phyloP scores from a whole-genome alignment of 2,888 invertebrate species.

The Polia nebulosa region DNA sequence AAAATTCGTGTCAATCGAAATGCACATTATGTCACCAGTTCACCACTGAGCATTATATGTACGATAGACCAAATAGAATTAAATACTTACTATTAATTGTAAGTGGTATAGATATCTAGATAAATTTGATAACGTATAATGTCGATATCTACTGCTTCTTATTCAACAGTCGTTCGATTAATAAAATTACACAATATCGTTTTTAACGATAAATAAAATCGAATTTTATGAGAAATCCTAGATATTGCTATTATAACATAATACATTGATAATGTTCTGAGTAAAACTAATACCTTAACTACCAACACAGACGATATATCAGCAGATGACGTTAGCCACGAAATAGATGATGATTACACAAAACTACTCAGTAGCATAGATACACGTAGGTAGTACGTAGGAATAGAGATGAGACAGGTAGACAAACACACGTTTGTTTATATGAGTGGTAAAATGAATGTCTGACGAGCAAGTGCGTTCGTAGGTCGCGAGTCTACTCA shows the following conservation, averaged over 20 bases:
- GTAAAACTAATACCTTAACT: background rate
- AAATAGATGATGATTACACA: conserved; percentile 27
- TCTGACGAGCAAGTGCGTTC: conserved; percentile 56
- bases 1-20: conserved; percentile 31
- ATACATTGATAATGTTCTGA: background rate
- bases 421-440: conserved; percentile 18
- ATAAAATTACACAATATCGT: conserved; percentile 20
- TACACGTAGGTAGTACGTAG: conserved; percentile 34
- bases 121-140: conserved; percentile 32
- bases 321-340: conserved; percentile 20
- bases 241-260: background rate
- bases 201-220: conserved; percentile 16
- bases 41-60: background rate
- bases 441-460: conserved; percentile 44
- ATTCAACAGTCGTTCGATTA: conserved; percentile 18
- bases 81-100: background rate
- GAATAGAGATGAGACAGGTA: conserved; percentile 27
- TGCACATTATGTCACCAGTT: background rate
- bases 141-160: conserved; percentile 29
- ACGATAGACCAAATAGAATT: conserved; percentile 19
- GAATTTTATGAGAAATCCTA: background rate
- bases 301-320: background rate
- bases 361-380: conserved; percentile 10
- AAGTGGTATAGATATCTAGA: background rate
- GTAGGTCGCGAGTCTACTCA: conserved; percentile 73